Percentiles rank a stretch among this genome's conserved stretches.
These are phyloP conservation scores for Oeneis ivallda DNA, from an alignment of 2,888 invertebrate genomes.

Conservation along the genomic window DNA sequence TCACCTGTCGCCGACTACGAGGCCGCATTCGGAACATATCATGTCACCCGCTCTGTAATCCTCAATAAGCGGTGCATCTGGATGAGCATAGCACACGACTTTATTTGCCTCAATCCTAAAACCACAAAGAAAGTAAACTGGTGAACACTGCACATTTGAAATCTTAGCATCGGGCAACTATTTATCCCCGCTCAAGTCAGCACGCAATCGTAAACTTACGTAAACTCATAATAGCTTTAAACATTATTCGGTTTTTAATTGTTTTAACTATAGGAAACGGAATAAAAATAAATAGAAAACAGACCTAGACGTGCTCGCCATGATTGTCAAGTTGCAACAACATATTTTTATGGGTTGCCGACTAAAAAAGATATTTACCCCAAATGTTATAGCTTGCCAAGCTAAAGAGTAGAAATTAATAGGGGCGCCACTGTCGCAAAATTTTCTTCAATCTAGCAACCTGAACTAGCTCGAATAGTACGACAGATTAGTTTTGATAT, in stretches of 20 bases:
- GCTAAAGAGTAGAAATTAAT: no score
- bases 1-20: conserved; percentile 99
- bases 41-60: conserved; percentile 99
- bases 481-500: no score
- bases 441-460: no score
- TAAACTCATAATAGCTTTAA: conserved; percentile 51
- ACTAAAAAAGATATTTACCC: neutral
- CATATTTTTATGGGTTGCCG: conserved; percentile 30
- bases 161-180: conserved; percentile 50
- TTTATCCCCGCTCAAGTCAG: conserved; percentile 44
- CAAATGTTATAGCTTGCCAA: neutral
- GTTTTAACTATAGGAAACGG: conserved; percentile 51
- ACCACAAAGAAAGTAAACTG: conserved; percentile 56
- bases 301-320: conserved; percentile 87
- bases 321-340: conserved; percentile 73
- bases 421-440: no score
- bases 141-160: conserved; percentile 57
- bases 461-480: no score
- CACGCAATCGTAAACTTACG: conserved; percentile 54
- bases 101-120: conserved; percentile 87
- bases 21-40: conserved; percentile 99
- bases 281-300: conserved; percentile 69
- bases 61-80: conserved; percentile 97
- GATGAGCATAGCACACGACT: conserved; percentile 96
- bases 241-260: conserved; percentile 48